Percentiles rank a stretch among this genome's conserved stretches.
Conservation (phyloP, 2,113 vertebrate genomes). For the Panthera leo region DNA sequence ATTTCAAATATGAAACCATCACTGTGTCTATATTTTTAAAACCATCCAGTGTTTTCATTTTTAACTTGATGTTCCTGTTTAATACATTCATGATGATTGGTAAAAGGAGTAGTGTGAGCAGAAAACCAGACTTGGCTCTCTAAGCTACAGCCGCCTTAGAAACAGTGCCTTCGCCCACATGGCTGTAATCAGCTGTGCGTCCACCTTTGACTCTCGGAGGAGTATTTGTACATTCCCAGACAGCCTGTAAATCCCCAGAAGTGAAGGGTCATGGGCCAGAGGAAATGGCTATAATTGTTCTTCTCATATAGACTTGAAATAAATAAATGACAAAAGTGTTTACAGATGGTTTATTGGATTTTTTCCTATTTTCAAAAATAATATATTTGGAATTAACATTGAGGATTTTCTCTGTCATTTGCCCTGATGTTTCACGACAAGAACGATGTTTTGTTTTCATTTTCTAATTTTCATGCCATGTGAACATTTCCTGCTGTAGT, state of each 20-base stretch:
- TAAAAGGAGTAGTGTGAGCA: not conserved
- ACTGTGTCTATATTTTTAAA: not conserved
- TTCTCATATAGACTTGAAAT: not conserved
- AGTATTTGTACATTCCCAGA: constrained; percentile 13
- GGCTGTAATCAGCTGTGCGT: constrained; percentile 33
- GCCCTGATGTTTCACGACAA: not conserved
- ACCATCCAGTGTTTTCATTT: constrained; percentile 6
- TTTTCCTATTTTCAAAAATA: not conserved
- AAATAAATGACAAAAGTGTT: constrained; percentile 21
- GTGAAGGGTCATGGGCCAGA: not conserved
- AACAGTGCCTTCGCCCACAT: not conserved
- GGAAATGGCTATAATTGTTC: not conserved
- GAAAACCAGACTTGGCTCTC: not conserved
- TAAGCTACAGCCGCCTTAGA: not conserved
- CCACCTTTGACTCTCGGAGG: not conserved
- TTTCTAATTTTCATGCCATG: not conserved
- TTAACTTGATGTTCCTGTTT: not conserved
- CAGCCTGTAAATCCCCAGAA: constrained; percentile 48
- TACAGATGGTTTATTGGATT: not conserved
- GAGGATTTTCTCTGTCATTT: not conserved
- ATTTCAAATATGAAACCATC: not conserved
- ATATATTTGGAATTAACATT: not conserved
- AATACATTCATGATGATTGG: not conserved
- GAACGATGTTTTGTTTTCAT: not conserved
- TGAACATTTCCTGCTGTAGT: not conserved